A percentile compares a stretch with the other conserved stretches of the same genome.
Conservation (phyloP, 2,888 invertebrate genomes). For the Adineta ricciae region DNA sequence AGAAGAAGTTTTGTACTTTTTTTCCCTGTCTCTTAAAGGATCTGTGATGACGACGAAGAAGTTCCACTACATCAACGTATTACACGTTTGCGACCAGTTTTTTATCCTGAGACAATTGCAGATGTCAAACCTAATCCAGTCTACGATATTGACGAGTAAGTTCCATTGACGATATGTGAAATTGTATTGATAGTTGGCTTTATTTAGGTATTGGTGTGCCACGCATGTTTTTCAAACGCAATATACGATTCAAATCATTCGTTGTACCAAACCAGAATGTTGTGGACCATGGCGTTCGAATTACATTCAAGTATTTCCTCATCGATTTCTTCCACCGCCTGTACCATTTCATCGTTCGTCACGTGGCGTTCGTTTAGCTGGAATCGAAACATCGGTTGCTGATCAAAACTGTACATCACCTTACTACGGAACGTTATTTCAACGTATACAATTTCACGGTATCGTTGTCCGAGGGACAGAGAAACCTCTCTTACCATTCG, state of each 20-base stretch:
- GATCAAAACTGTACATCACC: not conserved
- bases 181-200: not conserved
- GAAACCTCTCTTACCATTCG: slow-evolving; percentile 19
- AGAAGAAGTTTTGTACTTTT: not conserved
- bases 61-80: not conserved
- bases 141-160: slow-evolving; percentile 18
- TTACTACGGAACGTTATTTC: not conserved
- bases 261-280: slow-evolving; percentile 6
- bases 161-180: not conserved
- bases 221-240: slow-evolving; percentile 21
- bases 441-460: not conserved
- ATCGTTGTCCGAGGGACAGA: not conserved
- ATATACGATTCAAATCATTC: slow-evolving; percentile 8
- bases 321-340: slow-evolving; percentile 20
- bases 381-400: not conserved
- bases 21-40: not conserved
- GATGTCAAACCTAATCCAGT: not conserved
- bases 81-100: not conserved
- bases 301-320: slow-evolving; percentile 20
- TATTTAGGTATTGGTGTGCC: slow-evolving; percentile 14
- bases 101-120: not conserved
- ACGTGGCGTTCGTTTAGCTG: not conserved
- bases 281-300: slow-evolving; percentile 20
- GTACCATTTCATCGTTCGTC: slow-evolving; percentile 14
- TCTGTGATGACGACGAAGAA: slow-evolving; percentile 13